These are phyloP conservation scores for Physeter macrocephalus DNA, from an alignment of 2,113 vertebrate species.

Conservation along the genomic window DNA sequence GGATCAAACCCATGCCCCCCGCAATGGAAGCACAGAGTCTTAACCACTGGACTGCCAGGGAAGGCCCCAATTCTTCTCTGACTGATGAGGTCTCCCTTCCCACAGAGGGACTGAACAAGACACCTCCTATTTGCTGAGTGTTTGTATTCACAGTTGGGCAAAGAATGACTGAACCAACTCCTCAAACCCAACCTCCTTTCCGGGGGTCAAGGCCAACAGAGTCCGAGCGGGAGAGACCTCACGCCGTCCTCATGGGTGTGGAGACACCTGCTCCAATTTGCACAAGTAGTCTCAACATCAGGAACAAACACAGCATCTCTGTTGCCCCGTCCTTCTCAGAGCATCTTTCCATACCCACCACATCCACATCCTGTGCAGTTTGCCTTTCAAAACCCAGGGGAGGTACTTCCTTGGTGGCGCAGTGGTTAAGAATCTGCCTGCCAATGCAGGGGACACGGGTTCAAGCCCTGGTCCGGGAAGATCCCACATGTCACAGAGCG, in stretches of 20 bases:
- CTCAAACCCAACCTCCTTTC: neutral
- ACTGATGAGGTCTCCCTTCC: too few relatives aligned
- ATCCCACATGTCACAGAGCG: too few relatives aligned
- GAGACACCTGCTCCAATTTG: fast-evolving
- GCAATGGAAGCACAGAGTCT: too few relatives aligned
- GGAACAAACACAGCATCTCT: fast-evolving
- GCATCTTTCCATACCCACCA: neutral
- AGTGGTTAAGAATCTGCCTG: too few relatives aligned
- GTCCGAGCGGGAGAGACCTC: too few relatives aligned
- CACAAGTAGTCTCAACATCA: fast-evolving
- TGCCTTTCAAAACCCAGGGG: neutral
- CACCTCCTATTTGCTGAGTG: neutral
- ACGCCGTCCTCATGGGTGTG: fast-evolving
- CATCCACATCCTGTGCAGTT: neutral
- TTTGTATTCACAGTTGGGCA: neutral
- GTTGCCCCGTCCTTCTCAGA: neutral
- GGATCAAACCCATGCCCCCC: too few relatives aligned
- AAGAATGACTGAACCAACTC: neutral
- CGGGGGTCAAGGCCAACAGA: neutral
- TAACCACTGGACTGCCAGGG: too few relatives aligned
- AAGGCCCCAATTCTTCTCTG: neutral
- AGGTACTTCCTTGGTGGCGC: too few relatives aligned
- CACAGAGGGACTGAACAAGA: fast-evolving
- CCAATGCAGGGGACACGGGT: too few relatives aligned
- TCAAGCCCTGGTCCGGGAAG: too few relatives aligned